Conservation (phyloP, 2,797 vertebrate species). For the Hypotaenidia okinawae region DNA sequence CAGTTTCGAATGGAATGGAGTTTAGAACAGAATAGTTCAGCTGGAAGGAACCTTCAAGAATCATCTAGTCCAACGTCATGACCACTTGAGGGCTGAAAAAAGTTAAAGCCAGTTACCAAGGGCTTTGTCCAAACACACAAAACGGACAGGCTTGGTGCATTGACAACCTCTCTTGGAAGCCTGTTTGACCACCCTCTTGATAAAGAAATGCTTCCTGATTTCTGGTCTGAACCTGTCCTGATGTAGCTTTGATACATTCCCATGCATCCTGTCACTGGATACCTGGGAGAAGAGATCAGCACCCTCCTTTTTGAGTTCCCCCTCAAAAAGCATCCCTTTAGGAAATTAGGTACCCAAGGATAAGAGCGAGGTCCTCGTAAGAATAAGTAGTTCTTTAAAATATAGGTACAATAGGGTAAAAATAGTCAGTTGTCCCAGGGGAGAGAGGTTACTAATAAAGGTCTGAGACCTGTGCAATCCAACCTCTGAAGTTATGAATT, state of each 20-base stretch:
- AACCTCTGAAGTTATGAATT: background rate
- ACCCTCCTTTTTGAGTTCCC: background rate
- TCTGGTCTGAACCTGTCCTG: background rate
- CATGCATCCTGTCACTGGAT: background rate
- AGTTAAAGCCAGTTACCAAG: background rate
- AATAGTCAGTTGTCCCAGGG: background rate
- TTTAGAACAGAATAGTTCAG: background rate
- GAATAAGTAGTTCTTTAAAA: background rate
- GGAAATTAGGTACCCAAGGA: background rate
- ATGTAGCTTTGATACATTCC: background rate
- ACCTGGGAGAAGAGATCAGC: background rate
- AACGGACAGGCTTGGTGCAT: background rate
- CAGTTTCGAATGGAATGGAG: background rate
- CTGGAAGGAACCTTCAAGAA: background rate
- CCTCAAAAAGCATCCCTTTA: background rate
- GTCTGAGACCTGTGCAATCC: background rate
- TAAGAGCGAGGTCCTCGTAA: background rate
- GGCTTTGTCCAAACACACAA: background rate
- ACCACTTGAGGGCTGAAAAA: background rate
- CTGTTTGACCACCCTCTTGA: background rate
- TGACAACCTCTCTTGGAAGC: background rate
- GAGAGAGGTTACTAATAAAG: background rate
- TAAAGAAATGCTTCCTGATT: background rate
- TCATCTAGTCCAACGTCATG: background rate
- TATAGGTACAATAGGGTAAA: background rate